Base-by-base conservation (phyloP, 64 coral and sea anemone species). In the Trachythela sp. region DNA sequence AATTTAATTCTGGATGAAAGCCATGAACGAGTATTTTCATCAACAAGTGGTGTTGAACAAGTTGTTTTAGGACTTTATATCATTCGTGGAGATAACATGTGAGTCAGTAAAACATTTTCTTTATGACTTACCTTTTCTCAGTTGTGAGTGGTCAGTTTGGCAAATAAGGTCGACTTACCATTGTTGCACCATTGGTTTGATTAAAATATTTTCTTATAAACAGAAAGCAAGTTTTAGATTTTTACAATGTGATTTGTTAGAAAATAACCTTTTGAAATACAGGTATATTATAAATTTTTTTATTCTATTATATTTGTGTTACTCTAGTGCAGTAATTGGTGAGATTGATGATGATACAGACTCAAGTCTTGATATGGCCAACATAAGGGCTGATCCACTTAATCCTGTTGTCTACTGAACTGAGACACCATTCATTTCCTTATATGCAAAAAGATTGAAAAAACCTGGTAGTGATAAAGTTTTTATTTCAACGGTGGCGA, bases 341-440 rank as follows among this genome's bases (percentile, higher is more conserved):
- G 96, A 99, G 76, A 99, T 99, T 85, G 96, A 99, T 88, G 96
- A 99, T 76, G 96, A 99, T 87, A 91, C 93, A 52, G 96, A 99
- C 87, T 83, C 93, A 22, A 87, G 86, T 36, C 83, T 99, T 83
- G 96, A 99, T 71, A 38, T 99, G 88, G 88, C 88, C 38, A 94
- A 91, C 40, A 99, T 99, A 48, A 60, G 93, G 29, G 96, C 96
- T 56, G 96, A 99, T 43, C 96, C 96, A 40, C 83, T 99, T 15
- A 99, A 99, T 84, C 89, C 96, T 60, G 96, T 99, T 26, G 96
- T 99, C 27, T 99, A 99, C 33, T 99, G 41, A 97, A 8, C 22
- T 45, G 11, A 45, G 42, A 11, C 42, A 45, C 4, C 4, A 45
- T 11, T 6, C 4, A 11, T 45, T 45, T 45, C 4, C 11, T 45